Base-by-base conservation (phyloP, 2,797 vertebrate species). In the Mustela erminea region DNA sequence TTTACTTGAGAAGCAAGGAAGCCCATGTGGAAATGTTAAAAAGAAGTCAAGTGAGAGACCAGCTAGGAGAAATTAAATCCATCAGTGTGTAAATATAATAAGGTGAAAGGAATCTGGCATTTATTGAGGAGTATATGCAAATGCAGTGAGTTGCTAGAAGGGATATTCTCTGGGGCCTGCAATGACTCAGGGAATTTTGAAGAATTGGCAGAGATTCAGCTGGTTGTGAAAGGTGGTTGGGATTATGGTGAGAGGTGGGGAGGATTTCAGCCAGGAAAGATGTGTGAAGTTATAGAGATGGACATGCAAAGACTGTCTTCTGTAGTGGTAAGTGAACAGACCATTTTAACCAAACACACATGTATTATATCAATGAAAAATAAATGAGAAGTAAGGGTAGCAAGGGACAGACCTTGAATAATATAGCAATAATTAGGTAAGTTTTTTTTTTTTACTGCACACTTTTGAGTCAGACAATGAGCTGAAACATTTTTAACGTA, bases 11-110 rank as follows among this genome's bases (percentile, higher is more conserved):
- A 95, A 96, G 43, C 74, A 97, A 86, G 87, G 97, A 98, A 97
- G 32, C 62, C 86, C 56, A 94, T 3, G 23, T 85, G 80, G 95
- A 97, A 97, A 97, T 92, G 83, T 91, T 96, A 87, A 91, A 86
- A 97, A 96, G 83, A 96, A 97, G 83, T 95, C 96, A 96, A 97
- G 75, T 90, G 90, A 93, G 95, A 93, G 86, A 93, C 93, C 90
- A 96, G 75, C 64, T 96, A 60, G 89, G 85, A 96, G 84, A 96
- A 98, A 96, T 95, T 75, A 95, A 96, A 97, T 95, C 27, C 66
- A 83, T 89, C 90, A 60, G 23, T 93, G 78, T 91, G 92, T 52
- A 96, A 95, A 96, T 89, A 87, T 58, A 98, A 96, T 84, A 87
- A 90, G 64, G 62, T 81, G 56, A 93, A 97, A 78, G 64, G 41